phyloP scores from a whole-genome alignment of 2,797 vertebrate genomes.

The Zonotrichia albicollis region DNA sequence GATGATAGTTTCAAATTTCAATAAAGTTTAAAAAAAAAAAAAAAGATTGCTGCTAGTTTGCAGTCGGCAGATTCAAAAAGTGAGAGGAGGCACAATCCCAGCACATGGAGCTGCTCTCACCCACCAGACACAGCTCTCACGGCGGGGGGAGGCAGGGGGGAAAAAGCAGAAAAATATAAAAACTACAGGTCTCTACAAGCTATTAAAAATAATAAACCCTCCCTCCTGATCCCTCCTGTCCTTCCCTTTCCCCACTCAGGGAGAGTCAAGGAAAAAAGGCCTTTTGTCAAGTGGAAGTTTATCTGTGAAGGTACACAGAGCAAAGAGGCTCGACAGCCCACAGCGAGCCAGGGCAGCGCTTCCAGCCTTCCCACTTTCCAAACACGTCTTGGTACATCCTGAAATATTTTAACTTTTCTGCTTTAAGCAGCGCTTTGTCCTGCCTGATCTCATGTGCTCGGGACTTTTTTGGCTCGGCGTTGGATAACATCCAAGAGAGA shows the following conservation, averaged over 20 bases:
- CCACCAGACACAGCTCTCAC: slow-evolving; percentile 11
- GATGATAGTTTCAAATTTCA: slow-evolving; percentile 56
- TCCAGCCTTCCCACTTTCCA: slow-evolving; percentile 50
- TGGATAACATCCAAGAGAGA: slow-evolving; percentile 64
- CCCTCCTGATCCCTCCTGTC: slow-evolving; percentile 27
- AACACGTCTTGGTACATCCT: slow-evolving; percentile 55
- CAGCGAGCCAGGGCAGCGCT: slow-evolving; percentile 50
- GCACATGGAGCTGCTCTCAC: slow-evolving; percentile 42
- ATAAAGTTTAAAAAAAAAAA: slow-evolving; percentile 45
- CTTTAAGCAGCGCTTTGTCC: slow-evolving; percentile 67
- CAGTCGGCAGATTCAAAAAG: slow-evolving; percentile 52
- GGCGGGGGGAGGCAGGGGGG: rapidly evolving
- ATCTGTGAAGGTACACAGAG: slow-evolving; percentile 52
- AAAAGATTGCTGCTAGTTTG: slow-evolving; percentile 44
- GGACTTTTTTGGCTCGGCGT: slow-evolving; percentile 76
- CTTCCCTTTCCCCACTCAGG: neutral
- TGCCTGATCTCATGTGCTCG: slow-evolving; percentile 67
- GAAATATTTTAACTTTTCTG: slow-evolving; percentile 65
- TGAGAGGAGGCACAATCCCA: slow-evolving; percentile 50
- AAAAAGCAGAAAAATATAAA: neutral
- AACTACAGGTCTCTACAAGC: neutral
- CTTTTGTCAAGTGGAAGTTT: slow-evolving; percentile 67
- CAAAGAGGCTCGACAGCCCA: slow-evolving; percentile 19
- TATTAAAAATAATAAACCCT: slow-evolving; percentile 31
- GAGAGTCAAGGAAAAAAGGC: neutral